Percentiles rank a stretch among this genome's conserved stretches.
Conservation (phyloP, 2,113 vertebrate genomes). For the Amblyornis subalaris region DNA sequence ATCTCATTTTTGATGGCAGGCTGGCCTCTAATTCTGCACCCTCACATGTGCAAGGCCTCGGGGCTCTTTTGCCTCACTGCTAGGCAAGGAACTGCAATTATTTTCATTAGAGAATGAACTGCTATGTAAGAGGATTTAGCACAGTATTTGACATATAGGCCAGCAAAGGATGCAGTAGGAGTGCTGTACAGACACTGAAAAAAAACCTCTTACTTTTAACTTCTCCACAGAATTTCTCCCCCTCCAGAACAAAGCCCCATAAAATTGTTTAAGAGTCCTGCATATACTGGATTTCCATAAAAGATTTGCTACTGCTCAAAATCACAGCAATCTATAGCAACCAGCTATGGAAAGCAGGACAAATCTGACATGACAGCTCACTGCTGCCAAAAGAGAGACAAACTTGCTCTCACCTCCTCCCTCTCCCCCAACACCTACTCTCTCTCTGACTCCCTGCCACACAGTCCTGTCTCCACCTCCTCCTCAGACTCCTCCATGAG, state of each 20-base stretch:
- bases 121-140: neutral
- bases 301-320: neutral
- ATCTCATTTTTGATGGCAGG: neutral
- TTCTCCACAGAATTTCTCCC: neutral
- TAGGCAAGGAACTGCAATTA: neutral
- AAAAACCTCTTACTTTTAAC: neutral
- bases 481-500: constrained; percentile 51
- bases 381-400: constrained; percentile 38
- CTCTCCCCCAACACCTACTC: constrained; percentile 46
- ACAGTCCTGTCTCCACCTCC: constrained; percentile 55
- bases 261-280: neutral
- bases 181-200: neutral
- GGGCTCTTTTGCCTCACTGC: neutral
- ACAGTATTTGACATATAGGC: neutral
- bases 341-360: constrained; percentile 20
- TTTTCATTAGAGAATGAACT: neutral
- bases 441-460: constrained; percentile 11
- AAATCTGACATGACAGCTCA: constrained; percentile 40
- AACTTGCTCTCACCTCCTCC: constrained; percentile 49
- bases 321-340: neutral
- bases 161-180: neutral
- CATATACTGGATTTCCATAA: neutral
- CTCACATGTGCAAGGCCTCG: neutral
- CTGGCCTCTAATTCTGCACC: neutral
- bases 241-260: neutral